Percentiles rank a stretch among this genome's conserved stretches.
Conservation (phyloP, 2,888 invertebrate species). For the Andrena camellia region DNA sequence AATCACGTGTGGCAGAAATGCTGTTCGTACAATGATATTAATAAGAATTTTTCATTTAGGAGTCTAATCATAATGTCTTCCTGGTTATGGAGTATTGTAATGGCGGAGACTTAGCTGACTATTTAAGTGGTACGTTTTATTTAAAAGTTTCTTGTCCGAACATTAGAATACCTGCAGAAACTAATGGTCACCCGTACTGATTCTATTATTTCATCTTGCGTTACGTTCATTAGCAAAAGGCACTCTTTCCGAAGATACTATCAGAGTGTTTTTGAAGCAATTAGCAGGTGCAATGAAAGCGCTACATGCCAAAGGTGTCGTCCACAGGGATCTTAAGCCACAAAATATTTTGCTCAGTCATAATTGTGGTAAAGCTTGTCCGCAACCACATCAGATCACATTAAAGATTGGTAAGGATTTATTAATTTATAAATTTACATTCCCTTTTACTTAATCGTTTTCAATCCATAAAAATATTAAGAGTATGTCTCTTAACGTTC, state of each 20-base stretch:
- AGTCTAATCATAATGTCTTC: constrained; percentile 97
- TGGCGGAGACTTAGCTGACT: constrained; percentile 99
- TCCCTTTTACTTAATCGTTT: neutral
- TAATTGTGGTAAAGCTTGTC: constrained; percentile 88
- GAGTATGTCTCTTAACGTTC: constrained; percentile 70
- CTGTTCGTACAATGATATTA: neutral
- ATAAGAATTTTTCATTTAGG: constrained; percentile 86
- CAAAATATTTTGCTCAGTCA: constrained; percentile 99
- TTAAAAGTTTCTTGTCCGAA: neutral
- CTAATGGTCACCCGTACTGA: neutral
- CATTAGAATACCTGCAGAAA: neutral
- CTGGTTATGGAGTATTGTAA: constrained; percentile 99
- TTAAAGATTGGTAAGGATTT: constrained; percentile 94
- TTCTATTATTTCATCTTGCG: constrained; percentile 5
- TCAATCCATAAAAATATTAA: neutral
- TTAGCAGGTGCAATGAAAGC: constrained; percentile 99
- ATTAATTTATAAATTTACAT: neutral
- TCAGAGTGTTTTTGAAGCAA: constrained; percentile 97
- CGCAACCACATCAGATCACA: constrained; percentile 93
- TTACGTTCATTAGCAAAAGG: constrained; percentile 89
- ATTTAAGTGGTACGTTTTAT: constrained; percentile 89
- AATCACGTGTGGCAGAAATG: neutral
- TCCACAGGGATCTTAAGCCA: constrained; percentile 99
- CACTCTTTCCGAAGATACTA: constrained; percentile 98
- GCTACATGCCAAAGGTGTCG: constrained; percentile 98